phyloP scores from a whole-genome alignment of 2,888 invertebrate species.

The Agrypnus murinus region DNA sequence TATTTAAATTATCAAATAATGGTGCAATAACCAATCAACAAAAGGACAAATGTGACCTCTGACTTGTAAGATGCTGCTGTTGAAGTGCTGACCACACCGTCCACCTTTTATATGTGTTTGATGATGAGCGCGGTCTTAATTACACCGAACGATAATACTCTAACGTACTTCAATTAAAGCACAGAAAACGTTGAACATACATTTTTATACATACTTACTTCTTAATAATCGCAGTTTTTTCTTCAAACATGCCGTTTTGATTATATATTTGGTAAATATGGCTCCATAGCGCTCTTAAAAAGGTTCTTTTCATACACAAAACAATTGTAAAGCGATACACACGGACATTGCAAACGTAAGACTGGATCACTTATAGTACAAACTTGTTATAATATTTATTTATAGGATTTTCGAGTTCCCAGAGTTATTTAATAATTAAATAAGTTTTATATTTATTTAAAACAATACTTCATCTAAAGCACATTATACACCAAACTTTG shows the following conservation, averaged over 20 bases:
- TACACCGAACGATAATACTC: not conserved
- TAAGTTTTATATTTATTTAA: conserved; percentile 63
- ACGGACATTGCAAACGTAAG: conserved; percentile 25
- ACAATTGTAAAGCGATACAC: conserved; percentile 51
- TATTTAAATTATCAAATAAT: conserved; percentile 38
- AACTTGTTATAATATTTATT: conserved; percentile 19
- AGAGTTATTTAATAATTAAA: conserved; percentile 42
- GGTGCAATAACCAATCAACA: conserved; percentile 35
- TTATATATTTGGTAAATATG: conserved; percentile 76
- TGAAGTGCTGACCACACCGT: conserved; percentile 46
- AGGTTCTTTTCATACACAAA: conserved; percentile 49
- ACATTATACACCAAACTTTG: conserved; percentile 79
- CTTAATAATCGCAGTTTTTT: conserved; percentile 61
- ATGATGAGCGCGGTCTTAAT: conserved; percentile 28
- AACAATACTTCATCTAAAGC: conserved; percentile 68
- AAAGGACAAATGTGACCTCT: conserved; percentile 49
- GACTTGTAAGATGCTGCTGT: conserved; percentile 42
- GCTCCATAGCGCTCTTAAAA: conserved; percentile 72
- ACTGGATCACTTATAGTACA: conserved; percentile 28
- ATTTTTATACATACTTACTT: conserved; percentile 61
- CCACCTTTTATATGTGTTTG: conserved; percentile 23
- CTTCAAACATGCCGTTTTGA: conserved; percentile 56
- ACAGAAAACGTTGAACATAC: not conserved
- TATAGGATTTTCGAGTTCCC: conserved; percentile 17
- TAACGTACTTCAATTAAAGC: not conserved